Percentiles rank a stretch among this genome's conserved stretches.
Conservation (phyloP, 2,797 vertebrate species). For the Selene dorsalis region DNA sequence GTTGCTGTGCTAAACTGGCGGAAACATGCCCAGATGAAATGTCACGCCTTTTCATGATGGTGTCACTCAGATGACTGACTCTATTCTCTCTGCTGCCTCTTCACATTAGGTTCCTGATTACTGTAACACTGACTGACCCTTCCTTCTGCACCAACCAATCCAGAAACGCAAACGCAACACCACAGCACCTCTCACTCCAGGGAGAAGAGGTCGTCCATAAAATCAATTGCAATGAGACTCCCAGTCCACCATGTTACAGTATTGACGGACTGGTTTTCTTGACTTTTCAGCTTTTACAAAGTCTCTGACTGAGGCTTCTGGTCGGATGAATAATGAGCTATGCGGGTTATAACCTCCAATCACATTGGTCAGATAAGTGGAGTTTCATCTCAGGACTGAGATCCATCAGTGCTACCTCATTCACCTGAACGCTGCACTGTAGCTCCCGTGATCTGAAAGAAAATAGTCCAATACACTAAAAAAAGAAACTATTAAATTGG, state of each 20-base stretch:
- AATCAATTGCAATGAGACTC: slow-evolving; percentile 18
- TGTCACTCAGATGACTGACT: slow-evolving; percentile 75
- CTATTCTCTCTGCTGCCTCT: slow-evolving; percentile 79
- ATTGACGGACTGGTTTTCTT: not conserved
- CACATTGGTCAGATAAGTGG: not conserved
- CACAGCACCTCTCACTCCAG: not conserved
- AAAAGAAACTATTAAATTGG: not conserved
- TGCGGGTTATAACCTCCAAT: not conserved
- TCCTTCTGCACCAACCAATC: not conserved
- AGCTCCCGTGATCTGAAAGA: not conserved
- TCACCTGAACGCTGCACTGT: not conserved
- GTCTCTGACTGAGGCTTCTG: not conserved
- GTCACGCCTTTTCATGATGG: slow-evolving; percentile 71
- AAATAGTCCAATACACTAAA: not conserved
- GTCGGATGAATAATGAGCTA: not conserved
- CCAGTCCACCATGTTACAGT: not conserved
- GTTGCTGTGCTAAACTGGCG: slow-evolving; percentile 22
- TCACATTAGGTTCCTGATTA: slow-evolving; percentile 76
- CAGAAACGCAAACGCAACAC: not conserved
- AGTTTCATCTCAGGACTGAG: not conserved
- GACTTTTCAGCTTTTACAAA: not conserved
- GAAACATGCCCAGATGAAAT: slow-evolving; percentile 73
- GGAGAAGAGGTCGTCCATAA: not conserved
- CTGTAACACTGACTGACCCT: slow-evolving; percentile 50
- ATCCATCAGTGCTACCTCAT: not conserved